Evolutionary conservation across 2,113 vertebrate species (phyloP).

Genomic region (Rhegmatorhina hoffmannsi): DNA sequence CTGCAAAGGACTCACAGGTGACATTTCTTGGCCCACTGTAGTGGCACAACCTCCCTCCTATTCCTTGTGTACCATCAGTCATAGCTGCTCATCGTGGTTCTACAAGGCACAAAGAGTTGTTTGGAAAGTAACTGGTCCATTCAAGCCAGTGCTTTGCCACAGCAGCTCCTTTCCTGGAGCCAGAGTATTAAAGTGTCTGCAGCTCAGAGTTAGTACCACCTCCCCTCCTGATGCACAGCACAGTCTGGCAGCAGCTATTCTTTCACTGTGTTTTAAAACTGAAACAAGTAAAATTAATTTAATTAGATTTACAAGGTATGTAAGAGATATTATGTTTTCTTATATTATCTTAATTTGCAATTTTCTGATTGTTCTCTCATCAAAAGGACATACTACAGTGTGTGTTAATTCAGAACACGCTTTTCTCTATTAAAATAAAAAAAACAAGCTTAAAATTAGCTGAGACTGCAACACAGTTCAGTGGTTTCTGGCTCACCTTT

Average conservation of each 20-base stretch:
- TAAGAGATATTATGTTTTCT: neutral
- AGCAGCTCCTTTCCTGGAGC: neutral
- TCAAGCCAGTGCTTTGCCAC: neutral
- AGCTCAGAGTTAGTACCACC: neutral
- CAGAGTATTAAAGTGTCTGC: neutral
- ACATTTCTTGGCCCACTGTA: too few relatives aligned
- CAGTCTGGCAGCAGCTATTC: neutral
- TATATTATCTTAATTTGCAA: neutral
- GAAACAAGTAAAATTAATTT: neutral
- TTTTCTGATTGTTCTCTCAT: neutral
- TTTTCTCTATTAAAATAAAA: neutral
- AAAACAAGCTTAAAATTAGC: neutral
- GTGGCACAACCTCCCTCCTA: neutral
- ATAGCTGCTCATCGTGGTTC: rapidly evolving
- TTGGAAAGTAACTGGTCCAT: neutral
- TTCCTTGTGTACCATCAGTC: neutral
- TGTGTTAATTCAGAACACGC: neutral
- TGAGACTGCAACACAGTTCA: neutral
- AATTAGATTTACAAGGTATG: neutral
- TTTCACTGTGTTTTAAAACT: neutral
- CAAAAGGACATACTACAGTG: neutral
- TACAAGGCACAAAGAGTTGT: neutral
- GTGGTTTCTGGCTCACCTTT: neutral
- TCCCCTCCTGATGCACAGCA: rapidly evolving
- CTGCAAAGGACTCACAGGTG: neutral